These are phyloP conservation scores for Ammospiza caudacuta DNA, from an alignment of 2,113 vertebrate species.

Conservation along the genomic window DNA sequence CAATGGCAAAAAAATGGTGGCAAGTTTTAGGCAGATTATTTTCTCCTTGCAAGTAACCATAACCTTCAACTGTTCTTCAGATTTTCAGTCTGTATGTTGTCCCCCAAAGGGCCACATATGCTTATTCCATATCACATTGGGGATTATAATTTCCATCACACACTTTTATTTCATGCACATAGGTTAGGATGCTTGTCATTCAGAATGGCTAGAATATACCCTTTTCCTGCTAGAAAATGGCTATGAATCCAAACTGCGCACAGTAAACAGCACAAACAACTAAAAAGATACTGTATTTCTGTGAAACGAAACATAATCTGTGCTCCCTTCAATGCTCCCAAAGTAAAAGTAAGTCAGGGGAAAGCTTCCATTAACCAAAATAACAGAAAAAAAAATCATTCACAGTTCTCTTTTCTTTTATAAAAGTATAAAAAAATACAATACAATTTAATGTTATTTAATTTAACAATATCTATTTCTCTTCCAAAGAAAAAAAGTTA, in stretches of 20 bases:
- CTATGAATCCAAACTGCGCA: background rate
- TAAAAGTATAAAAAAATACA: background rate
- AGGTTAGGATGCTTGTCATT: background rate
- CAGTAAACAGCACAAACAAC: background rate
- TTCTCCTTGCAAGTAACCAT: background rate
- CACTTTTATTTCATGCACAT: background rate
- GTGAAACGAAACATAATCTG: accelerated
- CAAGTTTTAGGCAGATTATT: background rate
- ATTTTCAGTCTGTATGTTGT: background rate
- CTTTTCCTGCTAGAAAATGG: background rate
- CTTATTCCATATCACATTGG: background rate
- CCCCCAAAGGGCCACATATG: background rate
- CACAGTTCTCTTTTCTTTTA: background rate
- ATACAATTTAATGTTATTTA: background rate
- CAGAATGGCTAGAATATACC: background rate
- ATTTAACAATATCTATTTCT: background rate
- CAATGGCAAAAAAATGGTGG: background rate
- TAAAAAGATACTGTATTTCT: background rate
- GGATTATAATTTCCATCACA: background rate
- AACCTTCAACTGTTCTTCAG: background rate
- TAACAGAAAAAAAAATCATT: background rate
- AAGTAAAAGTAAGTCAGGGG: background rate
- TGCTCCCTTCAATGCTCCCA: background rate
- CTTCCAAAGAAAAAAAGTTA: background rate
- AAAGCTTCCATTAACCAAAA: background rate